Conservation (phyloP, 2,113 vertebrate genomes). For the Ploceus nigricollis region DNA sequence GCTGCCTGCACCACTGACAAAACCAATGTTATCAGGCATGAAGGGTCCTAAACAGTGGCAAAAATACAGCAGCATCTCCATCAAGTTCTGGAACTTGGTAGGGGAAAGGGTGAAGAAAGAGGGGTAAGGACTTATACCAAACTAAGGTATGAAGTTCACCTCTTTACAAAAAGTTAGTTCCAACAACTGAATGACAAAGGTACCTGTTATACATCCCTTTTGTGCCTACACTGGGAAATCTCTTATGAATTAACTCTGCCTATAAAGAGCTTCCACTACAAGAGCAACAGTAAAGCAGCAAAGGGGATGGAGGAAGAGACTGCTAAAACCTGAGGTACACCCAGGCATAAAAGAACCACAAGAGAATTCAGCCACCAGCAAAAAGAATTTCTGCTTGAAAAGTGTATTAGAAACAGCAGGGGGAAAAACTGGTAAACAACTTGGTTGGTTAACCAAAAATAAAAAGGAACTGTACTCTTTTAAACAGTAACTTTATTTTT, state of each 20-base stretch:
- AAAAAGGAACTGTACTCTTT: not conserved
- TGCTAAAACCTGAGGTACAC: not conserved
- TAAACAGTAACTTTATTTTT: not conserved
- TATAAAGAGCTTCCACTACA: not conserved
- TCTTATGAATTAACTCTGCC: not conserved
- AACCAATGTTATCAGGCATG: accelerated
- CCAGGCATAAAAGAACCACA: not conserved
- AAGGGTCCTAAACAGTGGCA: not conserved
- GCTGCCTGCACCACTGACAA: not conserved
- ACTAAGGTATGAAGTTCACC: not conserved
- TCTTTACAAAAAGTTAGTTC: not conserved
- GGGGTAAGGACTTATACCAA: not conserved
- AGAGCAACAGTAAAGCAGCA: not conserved
- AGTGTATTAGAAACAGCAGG: not conserved
- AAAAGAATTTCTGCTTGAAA: not conserved
- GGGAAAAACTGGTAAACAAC: not conserved
- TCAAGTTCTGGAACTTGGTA: not conserved
- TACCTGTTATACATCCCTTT: accelerated
- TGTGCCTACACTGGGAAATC: not conserved
- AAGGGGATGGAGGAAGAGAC: not conserved
- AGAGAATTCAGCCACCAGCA: not conserved
- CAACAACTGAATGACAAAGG: not conserved
- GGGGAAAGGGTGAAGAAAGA: not conserved
- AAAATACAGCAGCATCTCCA: not conserved
- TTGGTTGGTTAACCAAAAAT: not conserved